Conservation (phyloP, 2,113 vertebrate genomes). For the Phodopus roborovskii region DNA sequence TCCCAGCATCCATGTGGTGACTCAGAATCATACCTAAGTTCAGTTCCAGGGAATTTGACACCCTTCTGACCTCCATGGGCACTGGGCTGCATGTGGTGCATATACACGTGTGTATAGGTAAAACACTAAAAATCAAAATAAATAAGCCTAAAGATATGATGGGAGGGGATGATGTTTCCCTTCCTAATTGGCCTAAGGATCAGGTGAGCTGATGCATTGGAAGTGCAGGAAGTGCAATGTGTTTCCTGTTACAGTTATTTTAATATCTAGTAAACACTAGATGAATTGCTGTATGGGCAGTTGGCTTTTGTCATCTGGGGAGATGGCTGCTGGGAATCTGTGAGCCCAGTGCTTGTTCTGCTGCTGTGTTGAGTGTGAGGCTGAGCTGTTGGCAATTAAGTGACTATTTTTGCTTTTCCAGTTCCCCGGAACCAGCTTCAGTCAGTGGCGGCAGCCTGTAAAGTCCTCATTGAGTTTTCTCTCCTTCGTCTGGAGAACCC, state of each 20-base stretch:
- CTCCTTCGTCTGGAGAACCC: slow-evolving; percentile 97
- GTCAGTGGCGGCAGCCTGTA: slow-evolving; percentile 97
- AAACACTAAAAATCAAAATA: background rate
- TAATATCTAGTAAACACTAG: slow-evolving; percentile 20
- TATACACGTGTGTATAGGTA: background rate
- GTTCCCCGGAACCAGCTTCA: slow-evolving; percentile 98
- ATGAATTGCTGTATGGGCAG: background rate
- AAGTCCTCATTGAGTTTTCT: slow-evolving; percentile 98
- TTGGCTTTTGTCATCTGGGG: background rate
- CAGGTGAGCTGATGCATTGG: slow-evolving; percentile 35
- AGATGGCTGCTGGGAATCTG: background rate
- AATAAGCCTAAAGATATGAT: background rate
- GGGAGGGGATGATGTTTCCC: background rate
- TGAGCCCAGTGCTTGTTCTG: background rate
- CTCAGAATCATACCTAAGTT: background rate
- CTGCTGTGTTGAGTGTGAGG: background rate
- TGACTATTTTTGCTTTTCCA: slow-evolving; percentile 80
- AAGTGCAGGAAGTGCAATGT: background rate
- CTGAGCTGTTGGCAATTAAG: slow-evolving; percentile 27
- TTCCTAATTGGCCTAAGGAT: background rate
- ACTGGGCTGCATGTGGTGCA: background rate
- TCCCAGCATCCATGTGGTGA: background rate
- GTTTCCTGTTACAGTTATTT: slow-evolving; percentile 23
- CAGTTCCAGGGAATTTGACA: background rate
- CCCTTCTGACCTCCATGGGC: background rate